These are phyloP conservation scores for Thunnus albacares DNA, from an alignment of 2,797 vertebrate genomes.

Conservation along the genomic window DNA sequence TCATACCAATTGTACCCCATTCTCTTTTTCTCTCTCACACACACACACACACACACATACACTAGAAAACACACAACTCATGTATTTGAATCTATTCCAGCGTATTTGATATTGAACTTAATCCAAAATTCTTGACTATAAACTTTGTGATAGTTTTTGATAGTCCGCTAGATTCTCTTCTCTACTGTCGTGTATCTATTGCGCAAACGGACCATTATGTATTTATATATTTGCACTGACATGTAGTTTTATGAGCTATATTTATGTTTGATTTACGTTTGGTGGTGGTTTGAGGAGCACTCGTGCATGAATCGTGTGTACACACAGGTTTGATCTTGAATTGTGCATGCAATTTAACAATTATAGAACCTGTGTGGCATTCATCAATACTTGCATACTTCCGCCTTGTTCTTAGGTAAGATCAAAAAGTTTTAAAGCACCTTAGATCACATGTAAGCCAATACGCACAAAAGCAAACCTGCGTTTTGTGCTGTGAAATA, in stretches of 20 bases:
- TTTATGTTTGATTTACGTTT: neutral
- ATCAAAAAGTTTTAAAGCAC: too few relatives aligned
- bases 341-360: too few relatives aligned
- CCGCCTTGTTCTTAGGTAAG: too few relatives aligned
- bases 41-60: constrained; percentile 26
- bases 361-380: too few relatives aligned
- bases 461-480: neutral
- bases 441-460: neutral
- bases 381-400: too few relatives aligned
- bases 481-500: neutral
- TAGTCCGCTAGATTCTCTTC: neutral
- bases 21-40: neutral
- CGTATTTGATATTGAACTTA: neutral
- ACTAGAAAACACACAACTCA: neutral
- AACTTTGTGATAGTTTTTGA: neutral
- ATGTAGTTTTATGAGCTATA: constrained; percentile 9
- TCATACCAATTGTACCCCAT: neutral
- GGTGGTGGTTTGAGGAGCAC: neutral
- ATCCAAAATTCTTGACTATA: constrained; percentile 12
- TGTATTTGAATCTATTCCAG: constrained; percentile 24
- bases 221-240: neutral
- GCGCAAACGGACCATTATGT: neutral
- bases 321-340: too few relatives aligned
- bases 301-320: too few relatives aligned
- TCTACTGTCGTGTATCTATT: neutral